Base-by-base conservation (phyloP, 2,113 vertebrate genomes). In the Carollia perspicillata region DNA sequence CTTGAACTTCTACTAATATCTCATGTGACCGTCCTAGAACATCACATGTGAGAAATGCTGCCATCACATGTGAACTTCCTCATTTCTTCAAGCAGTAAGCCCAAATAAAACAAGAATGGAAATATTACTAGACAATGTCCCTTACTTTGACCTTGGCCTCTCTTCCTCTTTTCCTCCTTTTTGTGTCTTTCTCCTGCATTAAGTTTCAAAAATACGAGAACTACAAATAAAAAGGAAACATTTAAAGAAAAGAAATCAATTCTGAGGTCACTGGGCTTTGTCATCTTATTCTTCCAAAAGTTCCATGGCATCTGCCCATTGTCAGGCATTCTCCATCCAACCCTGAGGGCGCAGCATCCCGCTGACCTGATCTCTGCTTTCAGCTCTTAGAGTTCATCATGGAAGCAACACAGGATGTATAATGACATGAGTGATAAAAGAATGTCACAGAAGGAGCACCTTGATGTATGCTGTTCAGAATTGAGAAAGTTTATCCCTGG, bases 1-100 rank as follows among this genome's bases (percentile, higher is more conserved):
- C 37, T 17, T 40, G 85, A 18, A 8, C 37, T 3, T 74, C n/a
- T 23, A 0, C 0, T 4, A 3, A 20, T 0, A 0, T 2, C 11
- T 18, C 12, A 0, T 2, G n/a, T 10, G 5, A 12, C 5, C 9
- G 30, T 0, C 2, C 5, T 58, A 6, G 35, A 9, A 3, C 2
- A 2, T 3, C 30, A 3, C 4, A 0, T 5, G 11, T 11, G 84
- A 26, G 42, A 69, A 5, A 3, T 0, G 0, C 3, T 2, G 14
- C 14, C n/a, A 14, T 11, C 9, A 22, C 7, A 18, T 0, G 11
- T 0, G 0, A 2, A 1, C 0, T 6, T n/a, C 16, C 47, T n/a
- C 33, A 10, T 0, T 2, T 18, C 68, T 30, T 16, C 44, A 35
- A 3, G 16, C 16, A 0, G 14, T 0, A 11, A 47, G 22, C 4